Evolutionary conservation across 2,797 vertebrate genomes (phyloP).

Genomic region (Channa striata): DNA sequence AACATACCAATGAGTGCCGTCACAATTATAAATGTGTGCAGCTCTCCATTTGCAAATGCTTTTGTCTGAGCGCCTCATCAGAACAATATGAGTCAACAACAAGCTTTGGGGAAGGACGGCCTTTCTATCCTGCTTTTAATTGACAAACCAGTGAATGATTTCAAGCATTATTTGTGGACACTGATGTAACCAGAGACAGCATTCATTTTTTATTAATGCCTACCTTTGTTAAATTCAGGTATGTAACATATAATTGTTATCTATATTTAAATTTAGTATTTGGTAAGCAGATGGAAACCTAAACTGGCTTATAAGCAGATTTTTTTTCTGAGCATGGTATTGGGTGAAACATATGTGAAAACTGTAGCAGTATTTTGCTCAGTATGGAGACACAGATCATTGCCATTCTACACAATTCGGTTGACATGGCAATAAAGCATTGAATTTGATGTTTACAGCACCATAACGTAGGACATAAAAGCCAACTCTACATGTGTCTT

Average conservation of each 20-base stretch:
- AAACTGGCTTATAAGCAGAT: constrained; percentile 17
- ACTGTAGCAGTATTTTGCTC: not conserved
- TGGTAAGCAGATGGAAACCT: constrained; percentile 20
- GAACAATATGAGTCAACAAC: constrained; percentile 58
- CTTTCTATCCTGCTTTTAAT: constrained; percentile 62
- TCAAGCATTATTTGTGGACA: constrained; percentile 61
- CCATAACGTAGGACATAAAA: constrained; percentile 12
- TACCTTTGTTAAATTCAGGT: constrained; percentile 65
- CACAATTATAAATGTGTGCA: not conserved
- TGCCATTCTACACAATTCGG: not conserved
- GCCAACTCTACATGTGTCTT: constrained; percentile 30
- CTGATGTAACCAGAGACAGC: constrained; percentile 59
- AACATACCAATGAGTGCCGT: not conserved
- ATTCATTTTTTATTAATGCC: constrained; percentile 61
- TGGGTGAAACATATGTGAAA: not conserved
- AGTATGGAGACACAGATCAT: not conserved
- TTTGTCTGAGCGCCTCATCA: constrained; percentile 54
- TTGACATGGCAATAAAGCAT: constrained; percentile 31
- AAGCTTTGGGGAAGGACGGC: constrained; percentile 39
- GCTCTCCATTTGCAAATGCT: constrained; percentile 13
- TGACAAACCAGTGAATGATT: constrained; percentile 69
- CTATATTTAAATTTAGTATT: constrained; percentile 43
- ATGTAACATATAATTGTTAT: constrained; percentile 50
- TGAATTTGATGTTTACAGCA: constrained; percentile 23
- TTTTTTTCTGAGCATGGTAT: constrained; percentile 1